Evolutionary conservation across 2,797 vertebrate species (phyloP).

Genomic region (Malurus leucopterus): DNA sequence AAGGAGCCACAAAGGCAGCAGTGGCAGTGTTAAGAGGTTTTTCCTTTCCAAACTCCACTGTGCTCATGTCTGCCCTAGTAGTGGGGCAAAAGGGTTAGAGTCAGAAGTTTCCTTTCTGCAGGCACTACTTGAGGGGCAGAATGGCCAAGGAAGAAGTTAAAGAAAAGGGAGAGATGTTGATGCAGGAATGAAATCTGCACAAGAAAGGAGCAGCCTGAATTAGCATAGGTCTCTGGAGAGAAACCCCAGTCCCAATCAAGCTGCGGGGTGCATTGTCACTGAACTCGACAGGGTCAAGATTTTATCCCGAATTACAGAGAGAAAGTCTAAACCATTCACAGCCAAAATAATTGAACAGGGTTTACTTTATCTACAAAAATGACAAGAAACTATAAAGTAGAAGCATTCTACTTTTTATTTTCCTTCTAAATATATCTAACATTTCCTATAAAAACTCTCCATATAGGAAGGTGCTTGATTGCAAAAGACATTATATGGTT

Average conservation of each 20-base stretch:
- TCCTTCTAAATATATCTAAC: neutral
- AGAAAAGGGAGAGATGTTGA: neutral
- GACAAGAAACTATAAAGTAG: neutral
- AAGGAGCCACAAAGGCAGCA: constrained; percentile 1
- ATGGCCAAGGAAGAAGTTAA: neutral
- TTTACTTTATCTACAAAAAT: neutral
- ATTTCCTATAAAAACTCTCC: neutral
- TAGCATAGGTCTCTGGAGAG: neutral
- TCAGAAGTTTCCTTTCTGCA: neutral
- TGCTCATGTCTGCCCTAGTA: neutral
- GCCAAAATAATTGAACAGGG: neutral
- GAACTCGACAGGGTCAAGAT: neutral
- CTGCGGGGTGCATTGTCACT: neutral
- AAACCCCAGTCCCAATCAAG: neutral
- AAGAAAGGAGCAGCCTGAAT: neutral
- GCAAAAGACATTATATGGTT: neutral
- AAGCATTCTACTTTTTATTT: neutral
- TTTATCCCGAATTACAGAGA: neutral
- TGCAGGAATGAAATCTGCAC: neutral
- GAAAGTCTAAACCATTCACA: neutral
- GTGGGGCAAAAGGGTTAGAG: neutral
- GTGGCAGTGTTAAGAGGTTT: neutral
- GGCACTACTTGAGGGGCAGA: neutral
- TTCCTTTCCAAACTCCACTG: neutral
- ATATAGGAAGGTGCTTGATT: neutral